Evolutionary conservation across 2,888 invertebrate species (phyloP).

Genomic region (Apotomis betuletana): DNA sequence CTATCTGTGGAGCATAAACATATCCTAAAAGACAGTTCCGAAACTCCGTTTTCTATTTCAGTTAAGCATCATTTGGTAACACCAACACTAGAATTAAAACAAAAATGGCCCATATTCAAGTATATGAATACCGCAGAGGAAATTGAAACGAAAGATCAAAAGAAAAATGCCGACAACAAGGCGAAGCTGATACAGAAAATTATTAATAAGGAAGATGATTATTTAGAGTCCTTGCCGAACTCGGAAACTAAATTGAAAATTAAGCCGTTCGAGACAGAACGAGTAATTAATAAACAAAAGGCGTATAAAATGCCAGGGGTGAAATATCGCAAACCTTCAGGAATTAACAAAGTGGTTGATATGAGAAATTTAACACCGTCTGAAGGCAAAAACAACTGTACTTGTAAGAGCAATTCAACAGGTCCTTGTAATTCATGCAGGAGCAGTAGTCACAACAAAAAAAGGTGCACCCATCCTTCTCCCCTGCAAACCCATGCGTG

Average conservation of each 20-base stretch:
- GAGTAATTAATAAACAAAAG: neutral
- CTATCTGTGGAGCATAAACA: constrained; percentile 63
- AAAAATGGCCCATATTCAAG: constrained; percentile 65
- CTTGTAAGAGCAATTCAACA: constrained; percentile 51
- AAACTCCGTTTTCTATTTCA: constrained; percentile 48
- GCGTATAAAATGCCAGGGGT: constrained; percentile 40
- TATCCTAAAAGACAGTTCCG: constrained; percentile 55
- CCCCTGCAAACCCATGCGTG: constrained; percentile 44
- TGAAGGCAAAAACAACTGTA: constrained; percentile 49
- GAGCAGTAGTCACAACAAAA: constrained; percentile 39
- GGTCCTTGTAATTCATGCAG: constrained; percentile 50
- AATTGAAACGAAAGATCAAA: neutral
- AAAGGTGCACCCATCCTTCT: constrained; percentile 47
- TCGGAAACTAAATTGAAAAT: neutral
- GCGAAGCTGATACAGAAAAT: neutral
- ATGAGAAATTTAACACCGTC: constrained; percentile 60
- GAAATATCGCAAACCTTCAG: constrained; percentile 30
- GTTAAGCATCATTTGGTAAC: constrained; percentile 53
- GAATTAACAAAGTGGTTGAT: constrained; percentile 57
- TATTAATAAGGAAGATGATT: neutral
- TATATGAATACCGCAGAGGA: constrained; percentile 6
- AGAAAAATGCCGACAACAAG: constrained; percentile 34
- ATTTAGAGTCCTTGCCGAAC: neutral
- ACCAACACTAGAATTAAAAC: constrained; percentile 62
- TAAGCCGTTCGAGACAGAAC: neutral